Base-by-base conservation (phyloP, 2,113 vertebrate genomes). In the Zosterops pallidus region DNA sequence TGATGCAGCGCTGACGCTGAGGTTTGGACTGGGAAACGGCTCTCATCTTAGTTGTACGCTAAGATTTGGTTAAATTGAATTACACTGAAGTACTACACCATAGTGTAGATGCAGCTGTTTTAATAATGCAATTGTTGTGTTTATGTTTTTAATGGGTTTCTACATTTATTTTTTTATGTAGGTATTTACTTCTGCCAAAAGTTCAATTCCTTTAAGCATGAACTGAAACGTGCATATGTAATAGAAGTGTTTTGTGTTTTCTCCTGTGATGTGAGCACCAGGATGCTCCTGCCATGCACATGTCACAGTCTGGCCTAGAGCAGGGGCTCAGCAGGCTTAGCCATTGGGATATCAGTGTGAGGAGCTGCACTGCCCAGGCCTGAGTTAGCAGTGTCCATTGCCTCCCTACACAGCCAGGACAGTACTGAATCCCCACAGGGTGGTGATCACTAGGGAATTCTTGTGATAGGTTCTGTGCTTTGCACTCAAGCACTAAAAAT, bases 91-190 rank as follows among this genome's bases (percentile, higher is more conserved):
- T 96, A 90, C 93, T 96, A 94, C 93, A 90, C 94, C 89, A 77
- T 94, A 95, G 89, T 96, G 95, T 96, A 95, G 96, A 25, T 94
- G 86, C 79, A 91, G 68, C 90, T 74, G 63, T 90, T 91, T 80
- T 89, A 92, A 86, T 92, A 90, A 90, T 84, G 87, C 79, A 72
- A 0, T 89, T 67, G 44, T 89, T 95, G 14, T 90, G 63, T 75
- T 60, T 67, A 37, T 97, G 91, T 47, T 89, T 95, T 95, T 94
- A 83, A 92, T 93, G 50, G 35, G 74, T 96, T 95, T 97, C 91
- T 96, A 92, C 49, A 9, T 92, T 85, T 95, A 68, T 83, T 67
- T 97, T 97, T 93, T 91, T 91, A 95, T 71, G 87, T 95, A 86
- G 95, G 86, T 80, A 71, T 95, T 94, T 74, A 77, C 82, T 94